Evolutionary conservation across 2,797 vertebrate species (phyloP), one percentile per base, ranked within the genome.

Genomic region (Xiphophorus birchmanni): DNA sequence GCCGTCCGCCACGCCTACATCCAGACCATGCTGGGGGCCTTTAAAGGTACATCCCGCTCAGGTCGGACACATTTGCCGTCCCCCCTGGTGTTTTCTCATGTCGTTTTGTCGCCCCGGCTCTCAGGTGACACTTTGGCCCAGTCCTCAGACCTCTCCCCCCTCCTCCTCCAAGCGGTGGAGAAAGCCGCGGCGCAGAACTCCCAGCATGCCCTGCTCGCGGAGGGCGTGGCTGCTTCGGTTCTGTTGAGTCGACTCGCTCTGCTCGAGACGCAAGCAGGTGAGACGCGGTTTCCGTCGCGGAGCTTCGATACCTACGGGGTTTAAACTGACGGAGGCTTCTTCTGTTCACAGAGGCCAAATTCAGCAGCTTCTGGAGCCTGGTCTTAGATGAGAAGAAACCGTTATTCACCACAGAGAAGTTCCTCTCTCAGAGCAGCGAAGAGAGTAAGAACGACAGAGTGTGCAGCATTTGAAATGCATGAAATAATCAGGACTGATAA

Each of bases 311-410:
- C 80, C n/a, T 74, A 7, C 0, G 15, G 0, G 17, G 2, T 21
- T 44, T 44, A 40, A 35, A n/a, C 47, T 10, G 4, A 8, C 15
- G 29, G 35, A 17, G n/a, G 47, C 35, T 15, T 32, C 35, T 50
- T 85, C 40, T 87, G 50, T 67, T 80, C 80, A 32, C 91, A 99
- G 99, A 99, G 80, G 86, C 96, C 1, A 99, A 98, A 89, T 94
- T 98, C 83, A 93, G 86, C 81, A 93, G 80, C 89, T 99, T 99
- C 89, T 99, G 99, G 99, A 97, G 95, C 86, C 91, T 99, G 84
- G 91, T 99, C 81, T 91, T 99, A 84, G 98, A 99, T 94, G 98
- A 99, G 89, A 99, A 98, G 90, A 99, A 98, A 84, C 97, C 97
- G 2, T 90, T 99, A 9, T 98, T 99, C 92, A 98, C 97, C 50